Base-by-base conservation (phyloP, 2,113 vertebrate species). In the Romanogobio albipinnatus region DNA sequence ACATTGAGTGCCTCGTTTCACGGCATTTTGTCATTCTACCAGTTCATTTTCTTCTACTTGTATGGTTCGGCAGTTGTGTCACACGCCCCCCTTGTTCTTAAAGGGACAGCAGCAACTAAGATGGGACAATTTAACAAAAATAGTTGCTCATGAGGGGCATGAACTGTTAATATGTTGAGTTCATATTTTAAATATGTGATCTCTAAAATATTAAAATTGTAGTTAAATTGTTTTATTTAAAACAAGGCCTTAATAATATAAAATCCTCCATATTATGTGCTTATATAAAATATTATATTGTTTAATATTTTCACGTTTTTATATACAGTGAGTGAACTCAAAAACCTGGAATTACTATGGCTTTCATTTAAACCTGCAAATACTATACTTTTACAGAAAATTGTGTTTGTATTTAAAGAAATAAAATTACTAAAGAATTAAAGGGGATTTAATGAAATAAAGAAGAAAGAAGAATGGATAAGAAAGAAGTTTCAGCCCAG, bases 1-100 rank as follows among this genome's bases (percentile, higher is more conserved):
- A 49, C n/a, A n/a, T n/a, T n/a, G n/a, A n/a, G n/a, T n/a, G n/a
- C n/a, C 3, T 22, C 13, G 9, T 2, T 33, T 1, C 3, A 29
- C 8, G 36, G 0, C 45, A 9, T 10, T 10, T 5, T 22, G 15
- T 9, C 59, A 11, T 29, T 80, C 77, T 64, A 29, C 4, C 39
- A 33, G 8, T 14, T 61, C 0, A 45, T 15, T 62, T 4, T 0
- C 8, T 43, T 79, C 56, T 29, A 62, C 36, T 47, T 47, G 29
- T 8, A 22, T 62, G 36, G 77, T 24, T 62, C 58, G 77, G 70
- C 1, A 80, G 8, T 17, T 1, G 0, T 26, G 14, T 4, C 1
- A 0, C 84, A 90, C 92, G 88, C 92, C 94, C 92, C 81, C 81
- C 88, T 87, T 75, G 7, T 9, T 77, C 88, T 94, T 95, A 94